phyloP scores from a whole-genome alignment of 2,113 vertebrate species.

The Salvelinus alpinus region DNA sequence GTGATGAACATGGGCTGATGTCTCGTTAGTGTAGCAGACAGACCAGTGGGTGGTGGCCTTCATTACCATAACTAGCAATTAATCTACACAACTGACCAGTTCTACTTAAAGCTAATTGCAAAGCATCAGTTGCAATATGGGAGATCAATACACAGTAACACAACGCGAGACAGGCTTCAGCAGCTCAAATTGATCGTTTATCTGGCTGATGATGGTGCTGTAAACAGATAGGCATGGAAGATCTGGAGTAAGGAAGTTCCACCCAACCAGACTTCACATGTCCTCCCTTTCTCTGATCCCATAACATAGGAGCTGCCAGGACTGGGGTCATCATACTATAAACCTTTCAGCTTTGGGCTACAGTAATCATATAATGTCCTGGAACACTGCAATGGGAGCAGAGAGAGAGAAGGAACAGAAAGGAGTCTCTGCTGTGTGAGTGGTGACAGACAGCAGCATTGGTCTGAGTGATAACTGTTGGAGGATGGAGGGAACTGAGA shows the following conservation, averaged over 20 bases:
- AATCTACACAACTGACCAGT: neutral
- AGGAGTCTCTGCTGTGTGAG: neutral
- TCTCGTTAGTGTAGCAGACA: constrained; percentile 17
- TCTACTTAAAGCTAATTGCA: neutral
- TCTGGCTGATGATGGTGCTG: no score
- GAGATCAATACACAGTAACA: no score
- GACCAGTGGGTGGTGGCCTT: constrained; percentile 40
- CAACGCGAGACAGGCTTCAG: neutral
- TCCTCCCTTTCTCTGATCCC: constrained; percentile 32
- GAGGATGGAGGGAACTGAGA: constrained; percentile 30
- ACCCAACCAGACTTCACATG: neutral
- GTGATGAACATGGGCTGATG: neutral
- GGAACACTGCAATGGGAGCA: constrained; percentile 28
- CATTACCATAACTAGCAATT: constrained; percentile 19
- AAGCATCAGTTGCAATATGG: neutral
- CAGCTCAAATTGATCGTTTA: neutral
- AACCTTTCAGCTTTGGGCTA: constrained; percentile 55
- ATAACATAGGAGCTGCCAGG: constrained; percentile 29
- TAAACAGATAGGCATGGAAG: no score
- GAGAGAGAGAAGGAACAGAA: constrained; percentile 34
- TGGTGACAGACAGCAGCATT: constrained; percentile 2
- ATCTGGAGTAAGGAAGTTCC: no score
- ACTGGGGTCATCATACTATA: constrained; percentile 61
- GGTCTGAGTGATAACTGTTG: constrained; percentile 28
- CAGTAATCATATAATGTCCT: constrained; percentile 67